Evolutionary conservation across 2,888 invertebrate genomes (phyloP), one percentile per base, ranked within the genome.

Genomic region (Cataglyphis altisquamis): DNA sequence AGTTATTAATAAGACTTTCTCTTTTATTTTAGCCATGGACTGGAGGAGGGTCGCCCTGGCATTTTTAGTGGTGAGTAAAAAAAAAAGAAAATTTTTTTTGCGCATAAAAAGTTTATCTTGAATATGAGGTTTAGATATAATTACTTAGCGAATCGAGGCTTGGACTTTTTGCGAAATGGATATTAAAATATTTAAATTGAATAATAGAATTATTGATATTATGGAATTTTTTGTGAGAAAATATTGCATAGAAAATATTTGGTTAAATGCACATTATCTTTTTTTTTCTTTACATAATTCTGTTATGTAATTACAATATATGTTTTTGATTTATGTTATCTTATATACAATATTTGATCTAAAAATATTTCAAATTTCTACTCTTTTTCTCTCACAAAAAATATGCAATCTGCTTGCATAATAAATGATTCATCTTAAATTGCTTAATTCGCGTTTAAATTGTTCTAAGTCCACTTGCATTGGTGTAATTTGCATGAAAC

Each of bases 11-110:
- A 85, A 92, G 90, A 93, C 92, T 94, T 94, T 94, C 92, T 94
- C 92, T 94, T 93, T 93, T 93, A 91, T 94, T 94, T 92, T 91
- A 94, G 94, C 91, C 93, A 94, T 94, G 94, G 94, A 94, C 91
- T 93, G 94, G 93, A 92, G 92, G 91, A 91, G 91, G 88, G 87
- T 89, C 87, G 90, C 89, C 83, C 86, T 93, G 90, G 89, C 90
- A 88, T 93, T 93, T 90, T 90, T 93, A 81, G 88, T 92, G 94
- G 94, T 94, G 84, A 94, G 94, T 93, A 87, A 62, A 72, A 15
- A 48, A 10, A 68, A 74, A 77, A 57, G 0, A 8, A 45, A 1
- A 36, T 36, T 41, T 36, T 0, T 81, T 21, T 36, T 62, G 4
- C 9, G 25, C 1, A 48, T 15, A 21, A n/a, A 45, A 57, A 21